These are phyloP conservation scores for Meles meles DNA, from an alignment of 2,113 vertebrate genomes.

Conservation along the genomic window DNA sequence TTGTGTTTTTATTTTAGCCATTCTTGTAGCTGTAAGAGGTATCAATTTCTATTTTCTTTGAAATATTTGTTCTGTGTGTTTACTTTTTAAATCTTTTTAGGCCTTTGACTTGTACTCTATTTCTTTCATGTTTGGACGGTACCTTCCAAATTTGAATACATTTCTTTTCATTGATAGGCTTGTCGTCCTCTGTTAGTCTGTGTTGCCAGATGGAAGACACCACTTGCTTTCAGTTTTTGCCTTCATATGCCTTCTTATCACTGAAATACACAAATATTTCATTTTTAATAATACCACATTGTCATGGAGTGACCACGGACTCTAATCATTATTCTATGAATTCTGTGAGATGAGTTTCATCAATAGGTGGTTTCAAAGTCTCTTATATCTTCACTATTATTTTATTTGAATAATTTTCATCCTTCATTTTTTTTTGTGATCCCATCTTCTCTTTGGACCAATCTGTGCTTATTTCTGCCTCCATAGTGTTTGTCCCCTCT, in stretches of 20 bases:
- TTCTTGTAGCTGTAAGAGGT: not conserved
- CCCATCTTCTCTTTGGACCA: not conserved
- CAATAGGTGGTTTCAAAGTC: not conserved
- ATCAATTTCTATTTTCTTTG: not conserved
- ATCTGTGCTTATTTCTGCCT: not conserved
- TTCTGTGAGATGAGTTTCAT: not conserved
- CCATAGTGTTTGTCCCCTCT: not conserved
- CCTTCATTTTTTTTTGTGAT: not conserved
- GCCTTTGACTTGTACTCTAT: not conserved
- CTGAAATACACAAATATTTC: not conserved
- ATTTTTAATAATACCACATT: not conserved
- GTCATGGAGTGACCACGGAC: not conserved
- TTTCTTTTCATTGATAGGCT: not conserved
- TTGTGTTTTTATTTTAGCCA: not conserved
- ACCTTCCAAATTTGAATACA: not conserved
- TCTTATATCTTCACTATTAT: not conserved
- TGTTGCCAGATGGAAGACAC: not conserved
- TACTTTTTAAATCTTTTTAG: not conserved
- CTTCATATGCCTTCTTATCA: not conserved
- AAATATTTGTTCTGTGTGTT: not conserved
- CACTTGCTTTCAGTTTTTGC: not conserved
- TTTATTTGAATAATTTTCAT: not conserved
- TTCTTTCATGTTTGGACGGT: not conserved
- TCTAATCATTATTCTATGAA: not conserved
- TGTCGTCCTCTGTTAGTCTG: not conserved